Percentiles rank a stretch among this genome's conserved stretches.
Conservation (phyloP, 23 tunicate genomes). For the Corella eumyota region DNA sequence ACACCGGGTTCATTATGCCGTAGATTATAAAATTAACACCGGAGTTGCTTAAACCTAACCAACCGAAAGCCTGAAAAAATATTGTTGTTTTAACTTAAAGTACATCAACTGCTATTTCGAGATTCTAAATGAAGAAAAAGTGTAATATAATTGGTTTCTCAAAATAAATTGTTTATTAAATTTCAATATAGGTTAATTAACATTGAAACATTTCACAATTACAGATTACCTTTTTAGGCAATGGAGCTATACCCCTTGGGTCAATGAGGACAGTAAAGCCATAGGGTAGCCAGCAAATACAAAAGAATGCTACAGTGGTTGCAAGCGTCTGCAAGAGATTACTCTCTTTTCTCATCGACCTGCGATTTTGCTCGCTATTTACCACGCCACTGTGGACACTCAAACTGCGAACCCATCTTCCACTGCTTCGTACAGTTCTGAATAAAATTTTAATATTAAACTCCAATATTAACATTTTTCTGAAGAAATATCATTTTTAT, state of each 20-base stretch:
- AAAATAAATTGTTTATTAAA: too few species aligned
- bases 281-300: constrained; percentile 85
- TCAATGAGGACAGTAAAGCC: constrained; percentile 35
- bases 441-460: too few species aligned
- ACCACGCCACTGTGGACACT: constrained; percentile 32
- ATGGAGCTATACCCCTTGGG: constrained; percentile 9
- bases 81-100: background rate
- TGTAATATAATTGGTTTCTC: too few species aligned
- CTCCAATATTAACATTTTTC: too few species aligned
- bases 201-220: too few species aligned
- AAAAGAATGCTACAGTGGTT: constrained; percentile 60
- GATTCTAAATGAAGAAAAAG: too few species aligned
- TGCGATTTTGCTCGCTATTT: constrained; percentile 37
- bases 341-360: constrained; percentile 51
- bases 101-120: too few species aligned
- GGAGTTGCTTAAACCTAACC: constrained; percentile 76
- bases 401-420: constrained; percentile 80
- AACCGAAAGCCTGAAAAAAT: constrained; percentile 38
- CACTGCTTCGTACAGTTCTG: constrained; percentile 66
- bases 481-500: too few species aligned
- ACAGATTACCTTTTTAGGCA: constrained; percentile 7
- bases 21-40: constrained; percentile 73
- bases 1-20: constrained; percentile 93
- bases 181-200: too few species aligned
- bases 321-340: constrained; percentile 57